Conservation (phyloP, 1,140 invertebrate genomes). For the Calliphora vicina region DNA sequence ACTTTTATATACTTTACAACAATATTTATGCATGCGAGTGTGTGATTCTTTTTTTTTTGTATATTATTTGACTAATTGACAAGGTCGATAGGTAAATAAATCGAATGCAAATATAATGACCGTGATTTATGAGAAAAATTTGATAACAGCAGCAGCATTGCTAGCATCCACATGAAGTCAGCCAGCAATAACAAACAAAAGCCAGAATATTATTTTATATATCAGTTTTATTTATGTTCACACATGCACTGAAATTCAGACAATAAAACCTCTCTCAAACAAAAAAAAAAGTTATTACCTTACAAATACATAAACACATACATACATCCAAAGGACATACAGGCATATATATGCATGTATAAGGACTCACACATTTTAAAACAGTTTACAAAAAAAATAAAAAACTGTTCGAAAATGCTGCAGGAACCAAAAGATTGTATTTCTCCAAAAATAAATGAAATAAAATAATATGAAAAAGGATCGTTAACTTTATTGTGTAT, state of each 20-base stretch:
- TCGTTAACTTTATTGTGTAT: neutral
- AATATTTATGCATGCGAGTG: neutral
- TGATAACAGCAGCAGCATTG: neutral
- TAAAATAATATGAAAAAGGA: neutral
- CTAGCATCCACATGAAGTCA: neutral
- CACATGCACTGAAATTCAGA: neutral
- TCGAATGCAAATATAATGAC: slow-evolving; percentile 12
- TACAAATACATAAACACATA: neutral
- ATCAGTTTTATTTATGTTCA: slow-evolving; percentile 11
- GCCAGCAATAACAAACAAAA: neutral
- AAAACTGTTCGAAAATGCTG: too few species aligned
- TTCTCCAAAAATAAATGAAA: too few species aligned
- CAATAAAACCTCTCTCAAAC: neutral
- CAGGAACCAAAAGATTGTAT: too few species aligned
- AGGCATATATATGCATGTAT: neutral
- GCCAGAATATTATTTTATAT: neutral
- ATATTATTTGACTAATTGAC: slow-evolving; percentile 1
- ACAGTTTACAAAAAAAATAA: neutral
- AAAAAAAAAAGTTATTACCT: neutral
- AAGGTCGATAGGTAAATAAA: slow-evolving; percentile 16
- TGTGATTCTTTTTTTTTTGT: neutral
- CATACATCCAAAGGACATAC: neutral
- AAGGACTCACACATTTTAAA: neutral
- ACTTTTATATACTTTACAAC: neutral
- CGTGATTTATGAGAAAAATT: slow-evolving; percentile 1